Evolutionary conservation across 1,140 invertebrate genomes (phyloP), one percentile per base, ranked within the genome.

Genomic region (Popillia japonica): DNA sequence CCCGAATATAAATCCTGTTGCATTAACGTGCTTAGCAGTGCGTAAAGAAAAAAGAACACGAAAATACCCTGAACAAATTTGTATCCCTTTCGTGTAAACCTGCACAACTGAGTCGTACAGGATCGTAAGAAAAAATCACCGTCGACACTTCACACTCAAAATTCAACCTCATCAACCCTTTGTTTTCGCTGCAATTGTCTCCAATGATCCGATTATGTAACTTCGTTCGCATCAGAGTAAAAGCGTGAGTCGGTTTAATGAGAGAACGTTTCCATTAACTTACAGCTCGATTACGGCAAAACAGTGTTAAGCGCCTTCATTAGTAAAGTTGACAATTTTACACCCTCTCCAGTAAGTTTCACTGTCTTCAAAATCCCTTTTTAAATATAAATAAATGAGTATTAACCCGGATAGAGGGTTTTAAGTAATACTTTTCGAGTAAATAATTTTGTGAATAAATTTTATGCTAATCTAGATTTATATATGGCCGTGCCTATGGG

Each of bases 161-260:
- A 17, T 11, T 74, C 72, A 34, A 42, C 72, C 72, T 74, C 72
- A 41, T 74, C 72, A 40, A 23, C n/a, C 75, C 75, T 55, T 76
- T 76, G 75, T 76, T 76, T 76, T 76, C 40, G 22, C 27, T 42
- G 42, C 55, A 76, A 55, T 76, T 76, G 75, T 76, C 75, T 76
- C 75, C 75, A 14, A 10, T 61, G 75, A 76, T 76, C 75, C 75
- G 75, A 76, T 76, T 76, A 76, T 59, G 44, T 40, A 61, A 34
- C 44, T 27, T 68, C 61, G 4, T 34, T 68, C 61, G 44, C 55
- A 17, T 61, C 48, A n/a, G 48, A 68, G 61, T 34, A 20, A 11
- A 22, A 68, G 22, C 40, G 42, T 40, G 34, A 76, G n/a, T 22
- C 42, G 8, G 23, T 59, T 76, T 76, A 76, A 76, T 76, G 75